Conservation (phyloP, 2,797 vertebrate genomes). For the Melanotaenia parkinsoni region DNA sequence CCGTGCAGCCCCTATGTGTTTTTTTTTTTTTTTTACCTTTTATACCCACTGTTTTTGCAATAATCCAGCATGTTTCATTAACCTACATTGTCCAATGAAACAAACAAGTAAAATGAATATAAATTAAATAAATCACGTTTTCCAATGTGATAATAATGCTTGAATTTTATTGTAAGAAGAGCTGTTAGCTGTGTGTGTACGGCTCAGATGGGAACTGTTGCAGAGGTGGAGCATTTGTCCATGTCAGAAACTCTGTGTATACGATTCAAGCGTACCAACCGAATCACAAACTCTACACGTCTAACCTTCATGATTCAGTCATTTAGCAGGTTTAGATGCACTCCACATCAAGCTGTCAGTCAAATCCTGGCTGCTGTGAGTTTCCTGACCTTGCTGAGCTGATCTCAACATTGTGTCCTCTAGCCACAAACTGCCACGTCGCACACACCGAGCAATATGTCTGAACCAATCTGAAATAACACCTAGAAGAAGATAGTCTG, state of each 20-base stretch:
- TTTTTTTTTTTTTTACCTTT: too few relatives aligned
- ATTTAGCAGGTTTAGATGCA: constrained; percentile 58
- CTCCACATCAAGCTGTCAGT: constrained; percentile 68
- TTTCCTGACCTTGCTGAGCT: constrained; percentile 66
- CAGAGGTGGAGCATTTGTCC: constrained; percentile 9
- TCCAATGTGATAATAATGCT: constrained; percentile 23
- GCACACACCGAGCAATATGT: constrained; percentile 56
- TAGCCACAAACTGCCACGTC: constrained; percentile 68
- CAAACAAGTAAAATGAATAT: too few relatives aligned
- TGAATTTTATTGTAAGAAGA: constrained; percentile 35
- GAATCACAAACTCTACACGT: constrained; percentile 24
- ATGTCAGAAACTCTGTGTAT: not conserved
- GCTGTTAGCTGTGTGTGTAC: constrained; percentile 19
- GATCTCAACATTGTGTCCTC: constrained; percentile 64
- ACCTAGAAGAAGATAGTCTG: constrained; percentile 25
- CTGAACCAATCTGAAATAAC: constrained; percentile 58
- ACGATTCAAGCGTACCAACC: not conserved
- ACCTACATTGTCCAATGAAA: too few relatives aligned
- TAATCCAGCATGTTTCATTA: too few relatives aligned
- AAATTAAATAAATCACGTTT: too few relatives aligned
- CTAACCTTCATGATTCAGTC: constrained; percentile 66
- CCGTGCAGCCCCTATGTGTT: too few relatives aligned
- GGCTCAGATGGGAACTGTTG: constrained; percentile 7
- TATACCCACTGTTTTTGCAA: too few relatives aligned
- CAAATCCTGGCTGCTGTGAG: constrained; percentile 54